Base-by-base conservation (phyloP, 2,797 vertebrate genomes). In the Synanceia verrucosa region DNA sequence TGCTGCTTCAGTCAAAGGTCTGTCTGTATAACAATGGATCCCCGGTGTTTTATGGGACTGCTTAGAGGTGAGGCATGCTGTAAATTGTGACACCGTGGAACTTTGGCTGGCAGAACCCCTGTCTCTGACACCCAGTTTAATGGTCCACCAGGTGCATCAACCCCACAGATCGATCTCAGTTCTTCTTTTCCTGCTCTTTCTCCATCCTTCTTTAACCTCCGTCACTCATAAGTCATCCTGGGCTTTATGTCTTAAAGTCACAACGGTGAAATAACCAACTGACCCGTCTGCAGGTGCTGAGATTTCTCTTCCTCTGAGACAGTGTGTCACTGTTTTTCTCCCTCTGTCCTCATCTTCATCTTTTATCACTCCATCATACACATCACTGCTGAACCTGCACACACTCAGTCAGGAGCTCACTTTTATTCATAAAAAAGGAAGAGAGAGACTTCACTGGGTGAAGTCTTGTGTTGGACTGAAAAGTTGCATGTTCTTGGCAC, bases 231-330 rank as follows among this genome's bases (percentile, higher is more conserved):
- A 92, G 90, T 93, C 93, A 91, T 73, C 36, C 44, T 26, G 29
- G 77, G 65, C 83, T 93, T 91, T 87, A 92, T 85, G 82, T 82
- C 86, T 90, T 91, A 81, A 91, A 92, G 89, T 89, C 37, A 51
- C 73, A 66, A 46, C 29, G 23, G 57, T 53, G 66, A 67, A 59
- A 69, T 55, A 76, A 68, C 68, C 52, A 21, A 5, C 50, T 74
- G 71, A 78, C 77, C 78, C 73, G 10, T 26, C 50, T 33, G 64
- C 58, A 19, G 41, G 33, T 44, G 76, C 63, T 51, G 48, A 48
- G 62, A 44, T 65, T 78, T 60, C 59, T 82, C 61, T 48, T 37
- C 29, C 21, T 57, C 60, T 43, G 36, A 47, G 34, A 44, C 28
- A n/a, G n/a, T 29, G 47, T 26, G 60, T 69, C 36, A 53, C 39